A percentile compares a stretch with the other conserved stretches of the same genome.
phyloP scores from a whole-genome alignment of 2,888 invertebrate species.

The Leptopterna dolabrata region DNA sequence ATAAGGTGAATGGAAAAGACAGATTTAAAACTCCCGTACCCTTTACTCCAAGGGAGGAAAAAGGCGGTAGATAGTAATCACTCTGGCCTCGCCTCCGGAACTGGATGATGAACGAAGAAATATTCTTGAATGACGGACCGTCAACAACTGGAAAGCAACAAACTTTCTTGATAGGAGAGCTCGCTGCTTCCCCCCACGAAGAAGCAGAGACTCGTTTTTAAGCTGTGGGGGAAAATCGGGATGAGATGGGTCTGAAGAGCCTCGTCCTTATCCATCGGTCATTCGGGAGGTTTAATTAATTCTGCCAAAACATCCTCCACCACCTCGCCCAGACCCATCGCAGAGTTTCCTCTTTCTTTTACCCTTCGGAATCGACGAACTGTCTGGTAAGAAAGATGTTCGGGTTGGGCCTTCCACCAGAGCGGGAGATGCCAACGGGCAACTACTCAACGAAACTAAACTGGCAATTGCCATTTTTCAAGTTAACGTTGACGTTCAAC shows the following conservation, averaged over 20 bases:
- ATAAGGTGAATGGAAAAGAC: background rate
- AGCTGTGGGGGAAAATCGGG: background rate
- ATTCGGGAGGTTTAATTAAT: constrained; percentile 36
- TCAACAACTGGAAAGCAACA: constrained; percentile 26
- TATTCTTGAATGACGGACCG: background rate
- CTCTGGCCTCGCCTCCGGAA: background rate
- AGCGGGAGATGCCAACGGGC: background rate
- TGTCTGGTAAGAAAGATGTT: background rate
- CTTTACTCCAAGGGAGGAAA: background rate
- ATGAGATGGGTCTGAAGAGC: background rate
- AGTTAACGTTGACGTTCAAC: background rate
- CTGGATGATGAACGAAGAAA: background rate
- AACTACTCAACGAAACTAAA: background rate
- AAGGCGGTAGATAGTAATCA: background rate
- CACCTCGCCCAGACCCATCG: background rate
- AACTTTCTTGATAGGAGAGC: constrained; percentile 15
- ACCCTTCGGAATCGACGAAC: background rate
- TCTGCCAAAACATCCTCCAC: constrained; percentile 2
- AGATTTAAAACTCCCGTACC: background rate
- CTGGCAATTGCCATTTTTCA: background rate
- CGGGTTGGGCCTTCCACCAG: background rate
- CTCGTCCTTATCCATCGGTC: constrained; percentile 1
- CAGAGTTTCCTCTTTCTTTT: background rate
- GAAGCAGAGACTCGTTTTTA: background rate
- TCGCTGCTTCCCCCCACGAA: background rate